Evolutionary conservation across 1,140 invertebrate species (phyloP).

Genomic region (Ceratina australensis): DNA sequence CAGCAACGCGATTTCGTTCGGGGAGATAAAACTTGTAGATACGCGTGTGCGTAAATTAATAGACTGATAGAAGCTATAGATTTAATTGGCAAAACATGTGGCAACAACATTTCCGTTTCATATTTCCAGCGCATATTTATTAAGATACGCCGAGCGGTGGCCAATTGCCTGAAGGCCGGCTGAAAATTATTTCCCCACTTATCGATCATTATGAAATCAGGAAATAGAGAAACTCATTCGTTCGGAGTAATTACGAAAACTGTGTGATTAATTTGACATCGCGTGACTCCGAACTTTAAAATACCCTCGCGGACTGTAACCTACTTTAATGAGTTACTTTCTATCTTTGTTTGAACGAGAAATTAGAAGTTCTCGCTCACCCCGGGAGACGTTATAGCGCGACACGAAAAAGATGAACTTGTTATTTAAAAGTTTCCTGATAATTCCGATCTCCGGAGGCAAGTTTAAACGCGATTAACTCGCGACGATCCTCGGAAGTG

Average conservation of each 20-base stretch:
- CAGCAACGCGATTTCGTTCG: no score
- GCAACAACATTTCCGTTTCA: no score
- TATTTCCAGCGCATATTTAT: no score
- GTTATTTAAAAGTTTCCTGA: not conserved
- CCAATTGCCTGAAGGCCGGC: not conserved
- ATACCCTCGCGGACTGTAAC: not conserved
- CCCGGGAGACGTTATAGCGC: no score
- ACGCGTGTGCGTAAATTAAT: no score
- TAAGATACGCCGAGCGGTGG: no score
- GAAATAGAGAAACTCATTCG: not conserved
- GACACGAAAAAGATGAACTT: no score
- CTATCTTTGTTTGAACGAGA: not conserved
- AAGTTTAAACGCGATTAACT: not conserved
- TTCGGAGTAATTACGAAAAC: not conserved
- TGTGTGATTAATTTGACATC: not conserved
- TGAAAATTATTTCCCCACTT: not conserved
- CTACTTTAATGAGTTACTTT: not conserved
- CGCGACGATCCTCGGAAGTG: not conserved
- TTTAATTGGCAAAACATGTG: no score
- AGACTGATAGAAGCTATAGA: no score
- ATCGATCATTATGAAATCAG: not conserved
- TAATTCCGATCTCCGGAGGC: not conserved
- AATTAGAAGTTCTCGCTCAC: not conserved
- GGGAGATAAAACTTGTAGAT: no score
- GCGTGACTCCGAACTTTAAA: not conserved